A percentile compares a stretch with the other conserved stretches of the same genome.
Evolutionary conservation across 1,140 invertebrate species (phyloP).

Genomic region (Berghia stephanieae): DNA sequence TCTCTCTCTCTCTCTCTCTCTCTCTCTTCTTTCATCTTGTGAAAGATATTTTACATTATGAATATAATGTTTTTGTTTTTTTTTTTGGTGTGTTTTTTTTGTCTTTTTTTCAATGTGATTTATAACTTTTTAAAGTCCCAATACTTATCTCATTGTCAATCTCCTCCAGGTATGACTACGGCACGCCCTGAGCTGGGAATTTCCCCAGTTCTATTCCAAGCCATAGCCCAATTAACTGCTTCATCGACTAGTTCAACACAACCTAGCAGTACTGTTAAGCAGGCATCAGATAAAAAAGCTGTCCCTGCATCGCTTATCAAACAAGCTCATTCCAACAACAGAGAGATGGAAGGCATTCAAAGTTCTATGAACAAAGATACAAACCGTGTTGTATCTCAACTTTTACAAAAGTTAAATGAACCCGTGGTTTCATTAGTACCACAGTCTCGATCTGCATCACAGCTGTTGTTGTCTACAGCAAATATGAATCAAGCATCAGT

Average conservation of each 20-base stretch:
- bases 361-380: no score
- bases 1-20: conserved; percentile 21
- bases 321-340: no score
- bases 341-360: no score
- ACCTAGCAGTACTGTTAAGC: no score
- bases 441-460: neutral
- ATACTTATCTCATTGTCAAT: neutral
- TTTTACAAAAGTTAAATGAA: conserved; percentile 50
- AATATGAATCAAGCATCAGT: neutral
- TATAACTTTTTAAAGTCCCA: neutral
- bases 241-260: no score
- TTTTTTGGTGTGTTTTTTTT: neutral
- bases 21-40: neutral
- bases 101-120: neutral
- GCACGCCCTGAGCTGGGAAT: conserved; percentile 58
- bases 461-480: no score
- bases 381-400: conserved; percentile 41
- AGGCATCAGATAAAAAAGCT: no score
- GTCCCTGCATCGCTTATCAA: no score
- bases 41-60: neutral
- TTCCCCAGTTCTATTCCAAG: conserved; percentile 64
- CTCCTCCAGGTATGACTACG: conserved; percentile 17
- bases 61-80: neutral
- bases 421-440: conserved; percentile 38
- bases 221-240: conserved; percentile 63